Evolutionary conservation across 2,888 invertebrate genomes (phyloP).

Genomic region (Cheilosia scutellata): DNA sequence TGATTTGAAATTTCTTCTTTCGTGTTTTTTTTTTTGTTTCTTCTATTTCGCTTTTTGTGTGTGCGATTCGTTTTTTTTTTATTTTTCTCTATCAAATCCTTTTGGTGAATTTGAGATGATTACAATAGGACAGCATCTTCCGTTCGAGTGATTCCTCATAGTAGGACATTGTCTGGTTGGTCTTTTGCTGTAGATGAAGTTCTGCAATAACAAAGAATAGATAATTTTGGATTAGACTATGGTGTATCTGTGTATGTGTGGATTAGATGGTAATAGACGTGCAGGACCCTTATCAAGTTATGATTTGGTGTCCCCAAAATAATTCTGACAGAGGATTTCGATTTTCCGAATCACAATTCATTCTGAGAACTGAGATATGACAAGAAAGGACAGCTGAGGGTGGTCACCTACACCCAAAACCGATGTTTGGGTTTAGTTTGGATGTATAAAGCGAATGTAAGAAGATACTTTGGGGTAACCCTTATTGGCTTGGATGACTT

Average conservation of each 20-base stretch:
- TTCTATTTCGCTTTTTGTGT: not conserved
- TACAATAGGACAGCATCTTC: slow-evolving; percentile 66
- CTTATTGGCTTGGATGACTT: not conserved
- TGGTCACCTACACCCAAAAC: not conserved
- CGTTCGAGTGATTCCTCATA: slow-evolving; percentile 67
- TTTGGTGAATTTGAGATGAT: slow-evolving; percentile 70
- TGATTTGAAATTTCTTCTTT: not conserved
- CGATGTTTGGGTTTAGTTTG: not conserved
- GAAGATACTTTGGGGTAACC: not conserved
- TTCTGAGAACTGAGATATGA: not conserved
- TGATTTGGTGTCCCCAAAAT: slow-evolving; percentile 11
- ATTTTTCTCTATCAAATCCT: slow-evolving; percentile 74
- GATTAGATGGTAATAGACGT: not conserved
- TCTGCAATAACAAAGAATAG: slow-evolving; percentile 53
- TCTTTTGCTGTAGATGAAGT: slow-evolving; percentile 50
- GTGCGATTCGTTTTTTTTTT: slow-evolving; percentile 33
- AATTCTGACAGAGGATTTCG: slow-evolving; percentile 29
- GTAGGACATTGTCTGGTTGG: slow-evolving; percentile 62
- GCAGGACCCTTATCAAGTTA: slow-evolving; percentile 37
- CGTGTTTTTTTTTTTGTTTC: slow-evolving; percentile 4
- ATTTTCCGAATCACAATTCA: slow-evolving; percentile 25
- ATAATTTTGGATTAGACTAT: slow-evolving; percentile 34
- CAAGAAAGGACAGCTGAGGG: not conserved
- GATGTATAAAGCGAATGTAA: not conserved
- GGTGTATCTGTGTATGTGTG: not conserved